Base-by-base conservation (phyloP, 2,797 vertebrate species). In the Spinus olivaceus region DNA sequence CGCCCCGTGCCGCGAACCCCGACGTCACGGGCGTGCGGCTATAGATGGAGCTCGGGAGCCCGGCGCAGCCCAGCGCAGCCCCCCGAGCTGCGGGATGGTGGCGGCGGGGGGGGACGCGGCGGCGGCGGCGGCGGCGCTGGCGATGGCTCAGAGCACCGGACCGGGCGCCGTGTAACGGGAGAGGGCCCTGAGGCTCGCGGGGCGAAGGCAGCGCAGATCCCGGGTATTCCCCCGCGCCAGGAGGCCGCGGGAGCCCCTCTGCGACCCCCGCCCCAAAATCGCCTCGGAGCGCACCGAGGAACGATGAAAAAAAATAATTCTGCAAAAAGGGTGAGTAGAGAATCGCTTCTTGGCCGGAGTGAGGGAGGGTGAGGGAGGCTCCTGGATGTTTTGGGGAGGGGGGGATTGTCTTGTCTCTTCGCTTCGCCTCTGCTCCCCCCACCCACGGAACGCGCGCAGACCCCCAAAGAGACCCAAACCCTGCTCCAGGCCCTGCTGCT, bases 281-380 rank as follows among this genome's bases (percentile, higher is more conserved):
- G 83, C 81, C 56, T 65, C 46, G 47, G 66, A 27, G 89, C 25
- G 33, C 73, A 20, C 23, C 59, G 2, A 49, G 90, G 79, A 90
- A 94, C 24, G 91, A 78, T 99, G 99, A 99, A 98, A 98, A 99
- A 98, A 95, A 99, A 98, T 96, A 97, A 97, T 97, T 97, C 98
- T 70, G 92, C 97, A 16, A 99, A 98, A 95, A 97, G 98, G 98
- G 99, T 99, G 98, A 98, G 98, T 97, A 4, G 42, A 7, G n/a
- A 57, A 63, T 13, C 1, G 12, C 9, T 20, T 41, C 47, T 41
- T 21, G 8, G 13, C 5, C 6, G n/a, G 82, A 81, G 83, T 10
- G 11, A 3, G 72, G 73, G 73, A 32, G 82, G 88, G 83, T 10
- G 12, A 3, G 72, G 73, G 73, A 32, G 42, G 82, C n/a, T 56